Conservation (phyloP, 2,888 invertebrate species). For the Cataglyphis rosenhaueri region DNA sequence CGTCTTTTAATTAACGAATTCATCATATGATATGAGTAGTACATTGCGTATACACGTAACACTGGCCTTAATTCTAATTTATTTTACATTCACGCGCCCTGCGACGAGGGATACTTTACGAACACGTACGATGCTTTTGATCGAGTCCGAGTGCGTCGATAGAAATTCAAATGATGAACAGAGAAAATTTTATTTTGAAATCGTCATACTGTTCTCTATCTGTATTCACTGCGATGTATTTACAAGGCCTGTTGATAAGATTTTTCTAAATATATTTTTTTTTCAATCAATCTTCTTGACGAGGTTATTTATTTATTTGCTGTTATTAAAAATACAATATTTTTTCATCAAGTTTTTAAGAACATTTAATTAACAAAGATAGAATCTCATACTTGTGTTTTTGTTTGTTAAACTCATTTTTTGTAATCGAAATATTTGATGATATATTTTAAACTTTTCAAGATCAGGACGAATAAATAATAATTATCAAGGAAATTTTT, state of each 20-base stretch:
- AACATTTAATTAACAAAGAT: not conserved
- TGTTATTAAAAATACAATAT: not conserved
- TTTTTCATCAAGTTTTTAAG: not conserved
- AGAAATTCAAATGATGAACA: constrained; percentile 51
- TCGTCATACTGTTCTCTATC: constrained; percentile 17
- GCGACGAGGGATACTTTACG: constrained; percentile 20
- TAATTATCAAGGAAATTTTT: not conserved
- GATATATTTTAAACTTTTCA: not conserved
- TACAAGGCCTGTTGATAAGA: not conserved
- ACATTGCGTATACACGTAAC: constrained; percentile 85
- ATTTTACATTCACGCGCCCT: constrained; percentile 70
- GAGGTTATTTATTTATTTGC: not conserved
- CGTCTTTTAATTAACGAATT: constrained; percentile 76
- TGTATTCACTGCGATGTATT: constrained; percentile 16
- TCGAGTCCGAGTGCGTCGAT: constrained; percentile 67
- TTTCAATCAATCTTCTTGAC: not conserved
- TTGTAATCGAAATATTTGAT: not conserved
- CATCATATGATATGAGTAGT: constrained; percentile 85
- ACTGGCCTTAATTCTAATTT: constrained; percentile 85
- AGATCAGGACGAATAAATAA: not conserved
- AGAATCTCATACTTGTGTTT: not conserved
- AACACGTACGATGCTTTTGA: constrained; percentile 63
- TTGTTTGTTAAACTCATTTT: not conserved
- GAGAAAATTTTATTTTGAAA: constrained; percentile 26
- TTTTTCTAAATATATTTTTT: constrained; percentile 11